phyloP scores from a whole-genome alignment of 2,113 vertebrate species.

The Bos javanicus region DNA sequence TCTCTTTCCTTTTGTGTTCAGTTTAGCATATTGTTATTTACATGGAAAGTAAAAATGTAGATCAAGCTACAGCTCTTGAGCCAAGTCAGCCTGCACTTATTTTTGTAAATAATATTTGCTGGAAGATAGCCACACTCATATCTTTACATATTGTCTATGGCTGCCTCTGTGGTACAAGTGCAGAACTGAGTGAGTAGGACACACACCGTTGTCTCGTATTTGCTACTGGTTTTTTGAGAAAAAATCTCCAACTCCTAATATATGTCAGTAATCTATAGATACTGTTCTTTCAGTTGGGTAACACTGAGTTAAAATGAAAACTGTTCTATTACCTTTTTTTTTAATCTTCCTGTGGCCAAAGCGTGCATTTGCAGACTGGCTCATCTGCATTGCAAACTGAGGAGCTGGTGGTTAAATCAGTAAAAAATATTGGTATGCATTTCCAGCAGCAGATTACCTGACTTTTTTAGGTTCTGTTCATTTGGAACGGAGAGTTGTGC shows the following conservation, averaged over 20 bases:
- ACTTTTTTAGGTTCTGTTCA: slow-evolving; percentile 3
- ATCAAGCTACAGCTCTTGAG: neutral
- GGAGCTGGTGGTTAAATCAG: neutral
- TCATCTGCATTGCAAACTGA: neutral
- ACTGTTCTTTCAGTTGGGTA: neutral
- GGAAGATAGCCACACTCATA: neutral
- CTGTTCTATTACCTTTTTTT: neutral
- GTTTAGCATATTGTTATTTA: neutral
- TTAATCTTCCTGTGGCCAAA: neutral
- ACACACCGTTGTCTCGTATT: neutral
- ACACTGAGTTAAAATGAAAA: neutral
- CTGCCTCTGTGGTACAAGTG: neutral
- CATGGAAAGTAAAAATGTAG: neutral
- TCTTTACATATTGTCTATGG: neutral
- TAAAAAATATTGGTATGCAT: neutral
- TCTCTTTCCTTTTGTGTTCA: neutral
- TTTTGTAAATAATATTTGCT: neutral
- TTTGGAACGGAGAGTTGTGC: neutral
- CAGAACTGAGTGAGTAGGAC: neutral
- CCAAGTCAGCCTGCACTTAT: neutral
- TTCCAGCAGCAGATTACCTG: neutral
- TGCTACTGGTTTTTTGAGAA: neutral
- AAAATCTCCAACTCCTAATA: neutral
- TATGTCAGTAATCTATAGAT: neutral
- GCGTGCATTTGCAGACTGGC: neutral